phyloP scores from a whole-genome alignment of 92 coral and sea anemone species.

The Epizoanthus rinbou region DNA sequence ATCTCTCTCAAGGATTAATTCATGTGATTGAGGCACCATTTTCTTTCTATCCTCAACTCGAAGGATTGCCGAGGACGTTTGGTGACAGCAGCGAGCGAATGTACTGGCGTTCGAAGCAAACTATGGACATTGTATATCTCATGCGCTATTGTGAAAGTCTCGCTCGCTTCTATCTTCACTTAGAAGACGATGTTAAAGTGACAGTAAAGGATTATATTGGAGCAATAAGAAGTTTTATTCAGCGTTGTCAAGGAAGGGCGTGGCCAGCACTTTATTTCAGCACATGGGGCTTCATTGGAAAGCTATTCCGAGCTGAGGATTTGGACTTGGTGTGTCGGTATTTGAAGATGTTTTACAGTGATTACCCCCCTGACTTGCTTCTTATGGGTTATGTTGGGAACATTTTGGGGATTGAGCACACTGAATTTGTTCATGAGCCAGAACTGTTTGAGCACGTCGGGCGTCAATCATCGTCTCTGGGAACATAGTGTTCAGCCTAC shows the following conservation, averaged over 20 bases:
- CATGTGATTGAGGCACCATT: constrained; percentile 83
- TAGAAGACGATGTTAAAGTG: constrained; percentile 88
- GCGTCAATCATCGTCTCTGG: constrained; percentile 87
- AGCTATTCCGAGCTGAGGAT: constrained; percentile 66
- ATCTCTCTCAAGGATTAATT: constrained; percentile 66
- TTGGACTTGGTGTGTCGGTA: constrained; percentile 64
- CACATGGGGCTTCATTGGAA: constrained; percentile 82
- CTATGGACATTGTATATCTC: constrained; percentile 78
- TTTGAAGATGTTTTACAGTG: constrained; percentile 68
- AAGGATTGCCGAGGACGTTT: constrained; percentile 60
- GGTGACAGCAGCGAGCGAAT: constrained; percentile 67
- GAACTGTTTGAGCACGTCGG: constrained; percentile 81
- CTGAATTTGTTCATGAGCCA: not conserved
- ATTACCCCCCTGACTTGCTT: constrained; percentile 55
- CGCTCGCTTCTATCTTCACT: constrained; percentile 79
- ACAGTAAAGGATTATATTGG: constrained; percentile 56
- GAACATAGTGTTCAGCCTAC: constrained; percentile 46
- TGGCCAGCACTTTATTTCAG: constrained; percentile 67
- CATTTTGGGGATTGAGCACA: not conserved
- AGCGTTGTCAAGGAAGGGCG: constrained; percentile 34
- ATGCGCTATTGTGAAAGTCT: constrained; percentile 77
- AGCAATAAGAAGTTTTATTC: constrained; percentile 62
- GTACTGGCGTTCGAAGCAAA: constrained; percentile 94
- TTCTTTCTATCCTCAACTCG: constrained; percentile 75
- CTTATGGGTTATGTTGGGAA: not conserved